Evolutionary conservation across 2,113 vertebrate species (phyloP).

Genomic region (Hystrix brachyura): DNA sequence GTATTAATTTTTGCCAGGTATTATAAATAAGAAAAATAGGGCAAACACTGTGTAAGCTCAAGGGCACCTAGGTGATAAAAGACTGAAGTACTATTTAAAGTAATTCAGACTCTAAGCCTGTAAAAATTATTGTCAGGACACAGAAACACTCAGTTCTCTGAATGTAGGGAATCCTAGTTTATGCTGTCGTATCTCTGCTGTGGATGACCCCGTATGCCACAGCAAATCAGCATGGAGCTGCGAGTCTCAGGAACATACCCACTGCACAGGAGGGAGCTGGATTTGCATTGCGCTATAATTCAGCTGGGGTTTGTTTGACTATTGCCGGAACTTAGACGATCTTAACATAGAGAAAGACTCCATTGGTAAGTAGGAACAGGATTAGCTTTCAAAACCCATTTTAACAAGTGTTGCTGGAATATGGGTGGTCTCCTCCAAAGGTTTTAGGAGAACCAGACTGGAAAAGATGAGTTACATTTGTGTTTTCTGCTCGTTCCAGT

Average conservation of each 20-base stretch:
- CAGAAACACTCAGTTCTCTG: background rate
- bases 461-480: background rate
- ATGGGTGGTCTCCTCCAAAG: background rate
- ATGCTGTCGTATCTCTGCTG: fast-evolving
- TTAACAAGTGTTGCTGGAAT: background rate
- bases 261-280: fast-evolving
- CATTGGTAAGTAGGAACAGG: background rate
- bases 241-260: background rate
- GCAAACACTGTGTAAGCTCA: background rate
- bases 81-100: background rate
- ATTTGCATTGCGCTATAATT: background rate
- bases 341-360: background rate
- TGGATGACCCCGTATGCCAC: too few relatives aligned
- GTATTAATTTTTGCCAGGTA: background rate
- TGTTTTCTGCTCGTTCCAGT: background rate
- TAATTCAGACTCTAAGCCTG: background rate
- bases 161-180: background rate
- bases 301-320: background rate
- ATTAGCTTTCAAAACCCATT: background rate
- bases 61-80: constrained; percentile 1
- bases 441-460: background rate
- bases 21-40: background rate
- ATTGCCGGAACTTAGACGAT: background rate
- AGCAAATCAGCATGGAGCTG: fast-evolving
- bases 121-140: background rate